These are phyloP conservation scores for Drosophila maculinotata DNA, from an alignment of 2,888 invertebrate species.

Conservation along the genomic window DNA sequence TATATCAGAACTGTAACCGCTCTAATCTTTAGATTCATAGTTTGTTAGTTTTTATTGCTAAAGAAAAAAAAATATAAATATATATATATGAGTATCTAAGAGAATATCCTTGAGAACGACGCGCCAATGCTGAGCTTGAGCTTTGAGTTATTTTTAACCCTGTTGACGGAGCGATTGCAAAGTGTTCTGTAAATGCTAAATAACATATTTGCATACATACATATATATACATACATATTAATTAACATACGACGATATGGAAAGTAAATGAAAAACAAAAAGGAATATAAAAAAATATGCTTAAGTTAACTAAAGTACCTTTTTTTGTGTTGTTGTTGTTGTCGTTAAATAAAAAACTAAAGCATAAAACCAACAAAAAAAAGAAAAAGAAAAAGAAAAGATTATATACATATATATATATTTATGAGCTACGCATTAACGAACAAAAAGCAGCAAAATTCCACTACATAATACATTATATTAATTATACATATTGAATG, in stretches of 20 bases:
- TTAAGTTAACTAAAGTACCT: slow-evolving; percentile 74
- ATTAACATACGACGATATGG: slow-evolving; percentile 29
- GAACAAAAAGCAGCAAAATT: slow-evolving; percentile 29
- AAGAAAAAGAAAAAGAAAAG: slow-evolving; percentile 5
- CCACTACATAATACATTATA: slow-evolving; percentile 19
- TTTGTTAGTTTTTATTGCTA: slow-evolving; percentile 31
- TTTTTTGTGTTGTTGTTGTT: slow-evolving; percentile 69
- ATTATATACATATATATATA: slow-evolving; percentile 27
- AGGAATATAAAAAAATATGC: slow-evolving; percentile 50
- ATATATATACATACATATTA: slow-evolving; percentile 29
- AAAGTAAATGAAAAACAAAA: slow-evolving; percentile 22
- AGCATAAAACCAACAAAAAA: slow-evolving; percentile 17
- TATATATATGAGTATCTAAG: not conserved
- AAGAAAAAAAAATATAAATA: not conserved
- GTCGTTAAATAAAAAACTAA: slow-evolving; percentile 58
- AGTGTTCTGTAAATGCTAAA: slow-evolving; percentile 7
- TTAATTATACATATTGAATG: slow-evolving; percentile 37
- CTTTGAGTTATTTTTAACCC: slow-evolving; percentile 8
- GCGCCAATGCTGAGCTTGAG: slow-evolving; percentile 15
- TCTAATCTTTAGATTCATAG: slow-evolving; percentile 32
- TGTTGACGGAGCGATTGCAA: slow-evolving; percentile 9
- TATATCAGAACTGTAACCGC: slow-evolving; percentile 28
- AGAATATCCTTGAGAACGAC: slow-evolving; percentile 12
- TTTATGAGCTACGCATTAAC: slow-evolving; percentile 33
- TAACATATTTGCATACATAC: slow-evolving; percentile 14